Evolutionary conservation across 92 coral and sea anemone species (phyloP).

Genomic region (Epizoanthus fatuus): DNA sequence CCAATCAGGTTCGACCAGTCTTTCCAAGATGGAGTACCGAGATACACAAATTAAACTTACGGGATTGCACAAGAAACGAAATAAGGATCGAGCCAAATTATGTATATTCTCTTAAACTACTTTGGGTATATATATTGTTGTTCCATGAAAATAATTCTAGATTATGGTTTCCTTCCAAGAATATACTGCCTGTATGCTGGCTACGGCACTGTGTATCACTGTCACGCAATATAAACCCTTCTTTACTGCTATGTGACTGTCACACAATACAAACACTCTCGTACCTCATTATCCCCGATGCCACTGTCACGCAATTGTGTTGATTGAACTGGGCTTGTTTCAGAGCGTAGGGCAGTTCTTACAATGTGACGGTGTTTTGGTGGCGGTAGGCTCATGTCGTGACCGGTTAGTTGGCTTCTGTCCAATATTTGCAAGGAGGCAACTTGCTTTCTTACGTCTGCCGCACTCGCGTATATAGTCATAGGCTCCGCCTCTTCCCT

Average conservation of each 20-base stretch:
- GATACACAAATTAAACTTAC: too few relatives aligned
- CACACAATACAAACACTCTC: not conserved
- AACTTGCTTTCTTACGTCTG: not conserved
- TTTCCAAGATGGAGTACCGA: too few relatives aligned
- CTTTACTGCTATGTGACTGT: not conserved
- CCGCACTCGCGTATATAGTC: not conserved
- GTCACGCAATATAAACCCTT: not conserved
- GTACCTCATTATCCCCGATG: not conserved
- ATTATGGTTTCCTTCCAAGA: too few relatives aligned
- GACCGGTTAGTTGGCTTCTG: not conserved
- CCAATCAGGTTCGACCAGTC: too few relatives aligned
- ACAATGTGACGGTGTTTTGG: not conserved
- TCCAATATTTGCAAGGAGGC: not conserved
- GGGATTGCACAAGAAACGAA: too few relatives aligned
- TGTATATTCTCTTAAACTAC: too few relatives aligned
- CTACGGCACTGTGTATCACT: too few relatives aligned
- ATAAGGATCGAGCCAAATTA: too few relatives aligned
- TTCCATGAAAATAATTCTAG: too few relatives aligned
- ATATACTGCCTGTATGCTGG: too few relatives aligned
- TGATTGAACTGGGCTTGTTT: not conserved
- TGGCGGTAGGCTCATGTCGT: not conserved
- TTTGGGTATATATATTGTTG: too few relatives aligned
- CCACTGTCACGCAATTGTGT: not conserved
- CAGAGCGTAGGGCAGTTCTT: too few relatives aligned
- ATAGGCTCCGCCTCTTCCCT: not conserved